Conservation (phyloP, 2,888 invertebrate species). For the Lycophotia porphyrea region DNA sequence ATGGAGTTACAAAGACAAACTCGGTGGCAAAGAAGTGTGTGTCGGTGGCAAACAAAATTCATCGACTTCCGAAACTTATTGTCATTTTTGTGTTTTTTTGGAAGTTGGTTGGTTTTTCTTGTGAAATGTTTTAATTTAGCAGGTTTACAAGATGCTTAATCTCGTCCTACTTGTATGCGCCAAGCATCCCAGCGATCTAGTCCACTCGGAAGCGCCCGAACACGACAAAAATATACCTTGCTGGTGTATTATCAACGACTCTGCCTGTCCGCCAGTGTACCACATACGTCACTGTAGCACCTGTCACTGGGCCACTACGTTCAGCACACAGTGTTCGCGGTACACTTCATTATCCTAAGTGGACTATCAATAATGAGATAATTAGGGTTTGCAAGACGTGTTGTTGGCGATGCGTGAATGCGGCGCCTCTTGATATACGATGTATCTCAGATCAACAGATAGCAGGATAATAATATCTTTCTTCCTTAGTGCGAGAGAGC, state of each 20-base stretch:
- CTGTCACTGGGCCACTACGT: constrained; percentile 35
- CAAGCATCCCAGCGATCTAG: constrained; percentile 23
- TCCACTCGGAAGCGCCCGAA: constrained; percentile 36
- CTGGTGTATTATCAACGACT: constrained; percentile 29
- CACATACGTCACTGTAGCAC: constrained; percentile 14
- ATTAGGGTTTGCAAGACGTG: constrained; percentile 24
- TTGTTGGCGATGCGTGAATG: neutral
- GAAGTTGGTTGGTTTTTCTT: too few species aligned
- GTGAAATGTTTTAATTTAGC: neutral
- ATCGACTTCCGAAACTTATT: too few species aligned
- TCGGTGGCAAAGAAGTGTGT: too few species aligned
- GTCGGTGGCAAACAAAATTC: too few species aligned
- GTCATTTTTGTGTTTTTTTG: too few species aligned
- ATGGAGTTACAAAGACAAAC: too few species aligned
- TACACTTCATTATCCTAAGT: constrained; percentile 49
- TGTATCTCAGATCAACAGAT: neutral
- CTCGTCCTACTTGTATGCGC: neutral
- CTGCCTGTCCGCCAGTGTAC: constrained; percentile 21
- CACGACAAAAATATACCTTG: constrained; percentile 33
- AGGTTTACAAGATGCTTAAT: neutral
- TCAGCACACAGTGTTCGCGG: constrained; percentile 16
- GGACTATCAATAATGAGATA: constrained; percentile 44
- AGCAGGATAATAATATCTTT: too few species aligned
- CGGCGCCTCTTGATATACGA: neutral
- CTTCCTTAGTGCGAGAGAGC: too few species aligned